Evolutionary conservation across 2,888 invertebrate species (phyloP).

Genomic region (Hoplodrina ambigua): DNA sequence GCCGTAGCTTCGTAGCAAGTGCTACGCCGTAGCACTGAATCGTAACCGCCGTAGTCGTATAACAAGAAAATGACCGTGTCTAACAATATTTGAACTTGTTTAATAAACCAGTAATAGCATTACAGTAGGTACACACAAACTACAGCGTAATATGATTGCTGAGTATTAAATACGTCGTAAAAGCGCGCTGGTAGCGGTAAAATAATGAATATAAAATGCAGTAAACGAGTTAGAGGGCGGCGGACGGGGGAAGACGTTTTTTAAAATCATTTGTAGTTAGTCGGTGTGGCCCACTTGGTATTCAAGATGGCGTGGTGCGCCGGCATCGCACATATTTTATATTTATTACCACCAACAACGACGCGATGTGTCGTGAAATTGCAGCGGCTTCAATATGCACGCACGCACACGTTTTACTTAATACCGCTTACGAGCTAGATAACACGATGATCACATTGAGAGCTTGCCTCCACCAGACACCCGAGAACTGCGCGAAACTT

Average conservation of each 20-base stretch:
- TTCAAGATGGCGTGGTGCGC: conserved; percentile 72
- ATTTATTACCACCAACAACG: conserved; percentile 82
- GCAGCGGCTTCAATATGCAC: conserved; percentile 77
- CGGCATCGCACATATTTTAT: conserved; percentile 84
- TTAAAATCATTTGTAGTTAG: conserved; percentile 83
- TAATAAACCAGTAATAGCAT: conserved; percentile 60
- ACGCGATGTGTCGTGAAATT: conserved; percentile 80
- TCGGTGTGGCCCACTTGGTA: conserved; percentile 79
- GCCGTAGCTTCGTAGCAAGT: conserved; percentile 56
- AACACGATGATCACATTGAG: conserved; percentile 61
- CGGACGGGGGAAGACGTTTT: conserved; percentile 68
- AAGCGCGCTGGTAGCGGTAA: conserved; percentile 67
- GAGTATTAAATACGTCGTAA: conserved; percentile 75
- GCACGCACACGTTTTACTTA: conserved; percentile 69
- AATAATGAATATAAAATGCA: conserved; percentile 83
- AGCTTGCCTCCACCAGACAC: background rate
- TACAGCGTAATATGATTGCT: conserved; percentile 61
- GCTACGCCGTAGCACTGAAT: conserved; percentile 62
- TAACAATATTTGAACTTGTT: conserved; percentile 62
- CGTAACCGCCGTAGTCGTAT: conserved; percentile 23
- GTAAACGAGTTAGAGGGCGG: conserved; percentile 75
- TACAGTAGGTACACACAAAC: conserved; percentile 54
- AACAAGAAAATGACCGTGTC: conserved; percentile 39
- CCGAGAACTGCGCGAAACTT: background rate
- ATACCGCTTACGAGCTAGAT: conserved; percentile 62